phyloP scores from a whole-genome alignment of 2,113 vertebrate genomes.

The Hydrochoerus hydrochaeris region DNA sequence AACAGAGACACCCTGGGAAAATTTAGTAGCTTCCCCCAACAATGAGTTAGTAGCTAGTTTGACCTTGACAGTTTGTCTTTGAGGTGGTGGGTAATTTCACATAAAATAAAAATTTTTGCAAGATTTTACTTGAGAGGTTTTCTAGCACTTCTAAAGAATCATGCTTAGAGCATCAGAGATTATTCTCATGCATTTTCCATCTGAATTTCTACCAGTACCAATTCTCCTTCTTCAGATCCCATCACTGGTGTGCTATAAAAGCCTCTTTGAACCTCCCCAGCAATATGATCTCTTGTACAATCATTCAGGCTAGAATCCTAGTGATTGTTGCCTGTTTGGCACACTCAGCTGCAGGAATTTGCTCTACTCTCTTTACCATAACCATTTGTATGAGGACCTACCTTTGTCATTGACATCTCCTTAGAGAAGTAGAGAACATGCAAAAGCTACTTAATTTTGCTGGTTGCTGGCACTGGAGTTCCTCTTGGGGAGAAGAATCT shows the following conservation, averaged over 20 bases:
- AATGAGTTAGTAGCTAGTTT: background rate
- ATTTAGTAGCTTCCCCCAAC: background rate
- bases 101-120: background rate
- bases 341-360: background rate
- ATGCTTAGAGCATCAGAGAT: background rate
- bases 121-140: background rate
- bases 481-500: background rate
- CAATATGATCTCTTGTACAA: background rate
- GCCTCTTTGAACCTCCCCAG: background rate
- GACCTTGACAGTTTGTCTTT: background rate
- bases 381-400: background rate
- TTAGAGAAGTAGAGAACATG: background rate
- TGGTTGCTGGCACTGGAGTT: background rate
- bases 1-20: background rate
- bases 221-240: background rate
- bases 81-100: background rate
- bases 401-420: background rate
- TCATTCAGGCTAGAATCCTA: background rate
- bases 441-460: constrained; percentile 14
- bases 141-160: background rate
- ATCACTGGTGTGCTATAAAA: constrained; percentile 50
- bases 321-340: background rate
- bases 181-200: background rate
- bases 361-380: background rate
- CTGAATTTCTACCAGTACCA: background rate